Conservation (phyloP, 2,113 vertebrate genomes). For the Collichthys lucidus region DNA sequence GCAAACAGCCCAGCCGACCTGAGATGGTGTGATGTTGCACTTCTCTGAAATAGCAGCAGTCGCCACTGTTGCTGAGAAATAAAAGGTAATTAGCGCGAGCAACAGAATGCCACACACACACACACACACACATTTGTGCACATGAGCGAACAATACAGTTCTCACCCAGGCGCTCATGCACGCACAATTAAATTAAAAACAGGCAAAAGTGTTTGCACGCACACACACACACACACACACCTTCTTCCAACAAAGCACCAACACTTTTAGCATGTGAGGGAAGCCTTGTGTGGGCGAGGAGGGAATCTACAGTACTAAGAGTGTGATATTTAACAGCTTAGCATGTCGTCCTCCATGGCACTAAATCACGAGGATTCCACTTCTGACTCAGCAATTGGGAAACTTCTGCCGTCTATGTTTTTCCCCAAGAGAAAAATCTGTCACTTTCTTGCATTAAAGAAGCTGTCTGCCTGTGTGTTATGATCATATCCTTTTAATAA, state of each 20-base stretch:
- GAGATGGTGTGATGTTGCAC: slow-evolving; percentile 66
- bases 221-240: slow-evolving; percentile 20
- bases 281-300: slow-evolving; percentile 68
- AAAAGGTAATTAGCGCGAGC: slow-evolving; percentile 62
- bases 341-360: slow-evolving; percentile 38
- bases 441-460: slow-evolving; percentile 29
- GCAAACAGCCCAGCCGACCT: slow-evolving; percentile 38
- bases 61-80: slow-evolving; percentile 51
- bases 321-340: slow-evolving; percentile 76
- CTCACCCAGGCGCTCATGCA: slow-evolving; percentile 20
- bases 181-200: slow-evolving; percentile 8
- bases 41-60: slow-evolving; percentile 67
- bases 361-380: slow-evolving; percentile 68
- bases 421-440: slow-evolving; percentile 11
- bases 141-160: slow-evolving; percentile 18
- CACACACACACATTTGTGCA: not conserved
- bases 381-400: slow-evolving; percentile 61
- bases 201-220: not conserved
- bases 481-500: slow-evolving; percentile 2
- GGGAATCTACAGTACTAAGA: slow-evolving; percentile 62
- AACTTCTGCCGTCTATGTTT: slow-evolving; percentile 47
- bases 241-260: slow-evolving; percentile 35
- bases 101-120: not conserved
- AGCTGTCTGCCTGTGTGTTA: not conserved
- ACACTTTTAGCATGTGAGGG: slow-evolving; percentile 61